Evolutionary conservation across 1,140 invertebrate genomes (phyloP).

Genomic region (Lamellibrachia luymesi): DNA sequence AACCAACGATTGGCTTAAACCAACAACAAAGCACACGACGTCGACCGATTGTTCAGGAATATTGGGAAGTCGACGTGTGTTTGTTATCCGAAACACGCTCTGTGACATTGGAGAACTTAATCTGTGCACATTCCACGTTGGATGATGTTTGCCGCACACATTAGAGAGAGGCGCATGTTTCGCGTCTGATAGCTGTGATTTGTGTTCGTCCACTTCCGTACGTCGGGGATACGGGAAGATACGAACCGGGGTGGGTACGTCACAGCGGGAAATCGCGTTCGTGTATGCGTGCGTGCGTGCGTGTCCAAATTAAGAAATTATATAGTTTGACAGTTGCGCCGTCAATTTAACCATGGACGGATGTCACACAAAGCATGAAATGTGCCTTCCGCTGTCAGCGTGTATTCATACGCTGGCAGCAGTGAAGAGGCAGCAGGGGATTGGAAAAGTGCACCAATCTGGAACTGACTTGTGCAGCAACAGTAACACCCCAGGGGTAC

Average conservation of each 20-base stretch:
- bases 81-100: neutral
- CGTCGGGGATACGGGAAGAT: neutral
- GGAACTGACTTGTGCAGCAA: neutral
- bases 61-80: neutral
- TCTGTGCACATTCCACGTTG: neutral
- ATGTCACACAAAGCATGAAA: neutral
- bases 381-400: neutral
- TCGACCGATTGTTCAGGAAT: neutral
- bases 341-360: too few species aligned
- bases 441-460: neutral
- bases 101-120: neutral
- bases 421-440: neutral
- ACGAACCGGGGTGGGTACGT: neutral
- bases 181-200: neutral
- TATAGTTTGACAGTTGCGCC: neutral
- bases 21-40: neutral
- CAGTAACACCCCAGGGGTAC: neutral
- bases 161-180: neutral
- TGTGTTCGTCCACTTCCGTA: neutral
- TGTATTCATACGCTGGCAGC: neutral
- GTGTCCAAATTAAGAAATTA: neutral
- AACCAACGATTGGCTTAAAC: neutral
- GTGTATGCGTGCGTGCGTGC: neutral
- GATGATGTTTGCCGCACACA: neutral
- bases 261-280: neutral